A percentile compares a stretch with the other conserved stretches of the same genome.
phyloP scores from a whole-genome alignment of 2,888 invertebrate genomes.

The Phalangium opilio region DNA sequence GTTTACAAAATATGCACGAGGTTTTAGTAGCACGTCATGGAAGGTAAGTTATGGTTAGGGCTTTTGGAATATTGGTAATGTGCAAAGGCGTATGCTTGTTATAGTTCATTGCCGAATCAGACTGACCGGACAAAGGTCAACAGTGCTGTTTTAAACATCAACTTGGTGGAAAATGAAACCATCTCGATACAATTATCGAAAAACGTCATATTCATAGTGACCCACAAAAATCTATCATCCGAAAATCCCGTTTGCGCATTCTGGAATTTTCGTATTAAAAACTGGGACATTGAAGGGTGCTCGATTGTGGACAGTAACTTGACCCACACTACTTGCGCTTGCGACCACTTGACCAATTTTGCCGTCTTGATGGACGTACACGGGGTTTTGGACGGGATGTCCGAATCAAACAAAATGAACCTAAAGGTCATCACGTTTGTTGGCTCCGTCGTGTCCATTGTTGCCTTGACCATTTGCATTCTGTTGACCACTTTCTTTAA shows the following conservation, averaged over 20 bases:
- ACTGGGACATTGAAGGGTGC: constrained; percentile 79
- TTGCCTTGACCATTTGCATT: constrained; percentile 9
- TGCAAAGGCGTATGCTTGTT: no score
- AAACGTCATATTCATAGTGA: constrained; percentile 5
- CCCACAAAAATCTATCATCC: constrained; percentile 5
- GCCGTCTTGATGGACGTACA: constrained; percentile 80
- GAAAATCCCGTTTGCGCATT: constrained; percentile 10
- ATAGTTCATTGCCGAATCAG: no score
- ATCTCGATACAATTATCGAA: no score
- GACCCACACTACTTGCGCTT: constrained; percentile 70
- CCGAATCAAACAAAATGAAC: background rate
- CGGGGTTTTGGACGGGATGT: constrained; percentile 10
- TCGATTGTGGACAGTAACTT: constrained; percentile 58
- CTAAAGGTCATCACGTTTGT: constrained; percentile 9
- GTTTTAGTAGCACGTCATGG: no score
- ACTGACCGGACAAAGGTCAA: no score
- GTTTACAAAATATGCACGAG: no score
- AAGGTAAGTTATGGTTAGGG: no score
- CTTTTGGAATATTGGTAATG: no score
- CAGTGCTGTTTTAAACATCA: no score
- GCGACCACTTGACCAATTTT: constrained; percentile 81
- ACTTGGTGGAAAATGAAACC: no score
- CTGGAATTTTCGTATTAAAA: constrained; percentile 30
- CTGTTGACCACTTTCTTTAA: constrained; percentile 3
- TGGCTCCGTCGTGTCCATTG: constrained; percentile 10